Base-by-base conservation (phyloP, 2,113 vertebrate genomes). In the Pelobates fuscus region DNA sequence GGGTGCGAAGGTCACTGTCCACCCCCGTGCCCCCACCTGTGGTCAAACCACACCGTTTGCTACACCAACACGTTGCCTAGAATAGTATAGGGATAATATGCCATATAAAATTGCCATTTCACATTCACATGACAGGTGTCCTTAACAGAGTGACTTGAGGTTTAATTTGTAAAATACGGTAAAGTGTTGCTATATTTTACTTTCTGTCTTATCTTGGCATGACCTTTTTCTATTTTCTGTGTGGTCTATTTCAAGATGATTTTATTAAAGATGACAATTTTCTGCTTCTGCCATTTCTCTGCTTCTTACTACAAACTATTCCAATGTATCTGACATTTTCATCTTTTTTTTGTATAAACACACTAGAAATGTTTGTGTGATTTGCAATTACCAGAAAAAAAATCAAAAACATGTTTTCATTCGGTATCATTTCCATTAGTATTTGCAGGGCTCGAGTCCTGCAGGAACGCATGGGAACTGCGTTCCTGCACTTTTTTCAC, bases 261-360 rank as follows among this genome's bases (percentile, higher is more conserved):
- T 55, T 55, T 55, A 55, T 20, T 55, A 55, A 55, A 55, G 52
- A 55, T 55, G n/a, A 55, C 17, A 14, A 55, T 55, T 21, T 55
- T 55, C 52, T 55, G 52, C 52, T 55, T 23, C 52, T 55, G 52
- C 52, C 21, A 55, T 21, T 55, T 55, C 20, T 55, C 52, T 55
- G n/a, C 52, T 20, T 49, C 17, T 49, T 14, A 17, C 12, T 49
- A 14, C 17, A 18, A 49, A 49, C 44, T 14, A 49, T 4, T 46
- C 44, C 10, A 32, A 37, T 10, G 10, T 37, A 46, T 49, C 44
- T 49, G 3, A 49, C 44, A 49, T 14, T 49, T 49, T 49, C 44
- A 49, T 49, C 44, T 49, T 49, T 49, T 49, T 18, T 49, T 49
- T 49, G n/a, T 17, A 18, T 49, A 49, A 49, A 49, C 44, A 49